Base-by-base conservation (phyloP, 30 jellyfish, hydroid and myxozoan genomes). In the Pelagia noctiluca region DNA sequence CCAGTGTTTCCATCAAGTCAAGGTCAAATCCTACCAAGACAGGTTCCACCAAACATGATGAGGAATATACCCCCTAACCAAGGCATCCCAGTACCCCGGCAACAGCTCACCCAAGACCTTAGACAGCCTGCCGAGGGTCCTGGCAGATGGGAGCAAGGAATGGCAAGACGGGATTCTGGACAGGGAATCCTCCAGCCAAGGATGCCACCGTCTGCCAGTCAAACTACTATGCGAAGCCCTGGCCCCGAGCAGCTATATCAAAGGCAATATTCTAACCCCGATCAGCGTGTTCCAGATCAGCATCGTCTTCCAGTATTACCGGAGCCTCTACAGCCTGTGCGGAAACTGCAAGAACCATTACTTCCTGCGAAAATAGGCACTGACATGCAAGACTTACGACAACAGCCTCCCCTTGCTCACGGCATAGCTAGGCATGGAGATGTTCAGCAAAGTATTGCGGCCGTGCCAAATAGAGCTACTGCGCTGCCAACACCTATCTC, bases 261-360 rank as follows among this genome's bases (percentile, higher is more conserved):
- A 8, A 8, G 68, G 26, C 68, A 52, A 19, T 52, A 10, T 19
- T 8, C 68, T 10, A 19, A 30, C 68, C 28, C 16, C n/a, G n/a
- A n/a, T n/a, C n/a, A n/a, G n/a, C n/a, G n/a, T n/a, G n/a, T n/a
- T n/a, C n/a, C n/a, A 19, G 68, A 52, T 3, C 68, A 8, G 26
- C 21, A 52, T 30, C 70, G 72, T 1, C 54, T 18, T 28, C 90
- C 90, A 2, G 67, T 21, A 0, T 25, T 79, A 65, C 92, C 63
- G 50, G 85, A 68, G 63, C 92, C 76, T 37, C 35, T 31, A 25
- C 92, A 82, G 21, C 86, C 92, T 0, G 64, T 30, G 5, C 63
- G 32, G 60, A 70, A 71, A 24, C 78, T 82, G 31, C 92, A 85
- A 38, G 92, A 82, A 48, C 92, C 92, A 4, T 57, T 82, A 50